phyloP scores from a whole-genome alignment of 2,797 vertebrate genomes.

The Peromyscus aztecus region DNA sequence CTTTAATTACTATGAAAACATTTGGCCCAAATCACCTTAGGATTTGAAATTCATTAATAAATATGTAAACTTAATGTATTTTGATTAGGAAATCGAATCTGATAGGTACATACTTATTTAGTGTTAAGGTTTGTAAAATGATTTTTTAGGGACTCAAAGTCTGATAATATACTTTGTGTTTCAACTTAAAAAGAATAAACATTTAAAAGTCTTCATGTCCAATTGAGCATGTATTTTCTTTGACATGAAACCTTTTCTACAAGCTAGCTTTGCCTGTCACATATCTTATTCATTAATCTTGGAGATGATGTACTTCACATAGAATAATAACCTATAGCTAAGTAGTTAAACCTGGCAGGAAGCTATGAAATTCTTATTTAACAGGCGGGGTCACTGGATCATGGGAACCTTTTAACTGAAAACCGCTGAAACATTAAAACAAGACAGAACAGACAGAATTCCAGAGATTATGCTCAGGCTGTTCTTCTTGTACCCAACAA shows the following conservation, averaged over 20 bases:
- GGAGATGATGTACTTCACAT: neutral
- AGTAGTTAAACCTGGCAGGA: constrained; percentile 75
- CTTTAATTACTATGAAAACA: constrained; percentile 40
- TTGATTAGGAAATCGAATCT: constrained; percentile 42
- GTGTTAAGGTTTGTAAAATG: constrained; percentile 34
- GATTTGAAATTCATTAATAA: constrained; percentile 53
- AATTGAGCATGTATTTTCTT: neutral
- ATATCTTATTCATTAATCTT: constrained; percentile 54
- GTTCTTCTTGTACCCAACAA: constrained; percentile 63
- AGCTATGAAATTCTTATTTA: constrained; percentile 72
- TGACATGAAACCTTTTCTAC: neutral
- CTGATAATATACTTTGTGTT: constrained; percentile 47
- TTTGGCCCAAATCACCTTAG: constrained; percentile 2
- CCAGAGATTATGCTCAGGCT: constrained; percentile 4
- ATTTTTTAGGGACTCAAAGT: neutral
- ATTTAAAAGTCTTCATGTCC: constrained; percentile 8
- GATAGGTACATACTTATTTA: neutral
- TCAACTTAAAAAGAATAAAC: constrained; percentile 34
- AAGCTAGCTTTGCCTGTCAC: neutral
- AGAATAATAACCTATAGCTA: constrained; percentile 55
- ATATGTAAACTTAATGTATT: constrained; percentile 45
- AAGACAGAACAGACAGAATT: constrained; percentile 25
- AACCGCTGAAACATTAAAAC: constrained; percentile 79
- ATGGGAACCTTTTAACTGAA: constrained; percentile 71
- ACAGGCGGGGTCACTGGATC: constrained; percentile 70